phyloP scores from a whole-genome alignment of 2,888 invertebrate species.

The Brachyptera putata region DNA sequence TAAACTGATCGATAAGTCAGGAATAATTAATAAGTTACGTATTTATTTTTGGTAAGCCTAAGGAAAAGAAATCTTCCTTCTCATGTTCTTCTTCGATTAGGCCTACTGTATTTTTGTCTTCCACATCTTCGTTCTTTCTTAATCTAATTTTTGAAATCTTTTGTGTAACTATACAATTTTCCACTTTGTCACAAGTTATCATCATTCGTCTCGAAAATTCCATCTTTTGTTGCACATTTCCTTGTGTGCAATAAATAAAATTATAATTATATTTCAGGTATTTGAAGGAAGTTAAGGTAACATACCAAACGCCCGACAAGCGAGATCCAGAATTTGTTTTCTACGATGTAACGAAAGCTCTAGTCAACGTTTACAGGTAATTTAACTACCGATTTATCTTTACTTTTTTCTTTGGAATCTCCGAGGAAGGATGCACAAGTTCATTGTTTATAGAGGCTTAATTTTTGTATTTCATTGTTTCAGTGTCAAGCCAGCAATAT shows the following conservation, averaged over 20 bases:
- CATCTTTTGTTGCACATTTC: no score
- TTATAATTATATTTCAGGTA: slow-evolving; percentile 50
- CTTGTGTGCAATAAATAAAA: no score
- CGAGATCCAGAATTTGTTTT: slow-evolving; percentile 91
- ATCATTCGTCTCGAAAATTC: no score
- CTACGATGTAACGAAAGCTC: slow-evolving; percentile 75
- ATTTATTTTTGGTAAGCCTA: no score
- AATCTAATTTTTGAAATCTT: neutral
- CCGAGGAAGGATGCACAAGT: neutral
- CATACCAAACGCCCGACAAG: slow-evolving; percentile 67
- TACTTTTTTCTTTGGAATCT: neutral
- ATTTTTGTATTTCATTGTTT: slow-evolving; percentile 33
- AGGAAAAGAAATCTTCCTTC: no score
- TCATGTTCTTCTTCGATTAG: no score
- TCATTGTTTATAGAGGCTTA: neutral
- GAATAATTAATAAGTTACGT: no score
- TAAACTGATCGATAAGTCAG: no score
- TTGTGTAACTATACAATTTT: no score
- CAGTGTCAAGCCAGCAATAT: slow-evolving; percentile 96
- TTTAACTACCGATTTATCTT: slow-evolving; percentile 31
- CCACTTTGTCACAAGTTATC: no score
- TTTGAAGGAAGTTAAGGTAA: slow-evolving; percentile 69
- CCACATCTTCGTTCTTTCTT: no score
- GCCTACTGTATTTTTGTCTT: no score
- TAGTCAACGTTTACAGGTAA: slow-evolving; percentile 84